These are phyloP conservation scores for Phthorimaea operculella DNA, from an alignment of 1,140 invertebrate species.

Conservation along the genomic window DNA sequence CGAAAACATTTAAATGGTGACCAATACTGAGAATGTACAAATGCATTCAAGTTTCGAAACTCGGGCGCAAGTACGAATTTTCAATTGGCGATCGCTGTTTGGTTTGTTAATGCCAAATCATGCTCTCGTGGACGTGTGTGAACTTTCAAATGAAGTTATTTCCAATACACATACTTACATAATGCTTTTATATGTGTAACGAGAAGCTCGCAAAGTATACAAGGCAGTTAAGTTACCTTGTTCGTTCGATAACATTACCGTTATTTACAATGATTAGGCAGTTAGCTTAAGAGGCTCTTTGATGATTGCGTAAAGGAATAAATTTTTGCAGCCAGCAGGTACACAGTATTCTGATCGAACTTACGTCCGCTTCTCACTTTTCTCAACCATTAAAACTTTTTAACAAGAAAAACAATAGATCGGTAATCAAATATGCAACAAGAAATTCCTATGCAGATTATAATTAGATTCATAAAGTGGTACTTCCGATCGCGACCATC, in stretches of 20 bases:
- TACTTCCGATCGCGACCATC: conserved; percentile 35
- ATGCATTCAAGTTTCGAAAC: conserved; percentile 33
- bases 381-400: neutral
- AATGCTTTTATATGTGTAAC: too few species aligned
- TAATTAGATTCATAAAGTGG: conserved; percentile 26
- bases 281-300: too few species aligned
- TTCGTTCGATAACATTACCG: too few species aligned
- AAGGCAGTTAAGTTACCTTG: too few species aligned
- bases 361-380: neutral
- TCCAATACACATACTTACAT: too few species aligned
- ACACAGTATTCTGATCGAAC: too few species aligned
- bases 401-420: neutral
- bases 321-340: too few species aligned
- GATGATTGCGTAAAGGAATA: too few species aligned
- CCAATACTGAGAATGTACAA: conserved; percentile 8
- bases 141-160: neutral
- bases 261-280: too few species aligned
- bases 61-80: conserved; percentile 29
- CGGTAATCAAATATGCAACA: neutral
- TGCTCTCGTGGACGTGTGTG: conserved; percentile 3
- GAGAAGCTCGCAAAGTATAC: too few species aligned
- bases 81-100: conserved; percentile 27
- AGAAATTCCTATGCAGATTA: conserved; percentile 11
- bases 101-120: conserved; percentile 17
- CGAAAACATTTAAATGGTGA: conserved; percentile 29